phyloP scores from a whole-genome alignment of 2,888 invertebrate genomes.

The Tenodera sinensis region DNA sequence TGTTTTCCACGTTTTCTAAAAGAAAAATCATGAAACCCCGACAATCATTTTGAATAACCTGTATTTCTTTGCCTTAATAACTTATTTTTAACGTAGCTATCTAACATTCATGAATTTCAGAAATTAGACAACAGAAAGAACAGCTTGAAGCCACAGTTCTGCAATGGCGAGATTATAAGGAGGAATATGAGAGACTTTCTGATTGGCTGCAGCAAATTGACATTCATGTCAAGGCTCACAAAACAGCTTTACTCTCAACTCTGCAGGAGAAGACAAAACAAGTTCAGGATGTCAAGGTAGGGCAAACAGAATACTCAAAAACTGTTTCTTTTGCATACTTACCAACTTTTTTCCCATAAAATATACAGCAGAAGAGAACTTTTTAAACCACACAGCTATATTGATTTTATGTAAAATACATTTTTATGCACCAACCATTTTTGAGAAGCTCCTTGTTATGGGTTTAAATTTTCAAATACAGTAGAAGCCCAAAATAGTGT shows the following conservation, averaged over 20 bases:
- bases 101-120: slow-evolving; percentile 42
- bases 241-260: slow-evolving; percentile 74
- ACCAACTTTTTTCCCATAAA: too few species aligned
- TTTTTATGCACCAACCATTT: too few species aligned
- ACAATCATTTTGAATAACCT: too few species aligned
- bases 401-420: too few species aligned
- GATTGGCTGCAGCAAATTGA: slow-evolving; percentile 93
- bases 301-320: not conserved
- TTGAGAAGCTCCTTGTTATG: too few species aligned
- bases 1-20: too few species aligned
- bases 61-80: not conserved
- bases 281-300: slow-evolving; percentile 64
- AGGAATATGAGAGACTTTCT: slow-evolving; percentile 84
- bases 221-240: slow-evolving; percentile 85
- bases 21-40: too few species aligned
- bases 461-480: too few species aligned
- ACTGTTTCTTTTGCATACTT: not conserved
- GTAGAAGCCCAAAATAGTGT: too few species aligned
- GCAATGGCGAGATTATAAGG: slow-evolving; percentile 88
- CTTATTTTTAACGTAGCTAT: not conserved
- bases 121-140: slow-evolving; percentile 79
- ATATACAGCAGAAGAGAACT: too few species aligned
- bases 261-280: slow-evolving; percentile 81
- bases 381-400: too few species aligned
- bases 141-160: slow-evolving; percentile 75